Percentiles rank a stretch among this genome's conserved stretches.
Conservation (phyloP, 1,140 invertebrate genomes). For the Achatina immaculata region DNA sequence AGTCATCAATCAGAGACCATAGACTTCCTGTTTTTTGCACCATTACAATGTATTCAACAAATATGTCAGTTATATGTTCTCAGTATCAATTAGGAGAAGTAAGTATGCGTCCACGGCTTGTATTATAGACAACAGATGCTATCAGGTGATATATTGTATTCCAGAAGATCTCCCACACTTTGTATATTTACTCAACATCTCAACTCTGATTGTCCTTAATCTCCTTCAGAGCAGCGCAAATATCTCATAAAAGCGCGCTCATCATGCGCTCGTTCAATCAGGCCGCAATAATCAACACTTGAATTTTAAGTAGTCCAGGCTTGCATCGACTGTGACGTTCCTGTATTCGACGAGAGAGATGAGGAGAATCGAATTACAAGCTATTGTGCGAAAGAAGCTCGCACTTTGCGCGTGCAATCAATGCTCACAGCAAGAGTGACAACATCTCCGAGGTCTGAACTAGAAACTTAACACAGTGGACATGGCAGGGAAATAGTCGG, state of each 20-base stretch:
- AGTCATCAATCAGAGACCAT: no score
- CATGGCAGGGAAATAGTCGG: neutral
- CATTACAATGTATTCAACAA: no score
- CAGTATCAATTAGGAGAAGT: no score
- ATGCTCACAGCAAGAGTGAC: slow-evolving; percentile 10
- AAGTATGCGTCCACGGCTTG: neutral
- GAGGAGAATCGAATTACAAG: slow-evolving; percentile 5
- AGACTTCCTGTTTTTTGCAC: no score
- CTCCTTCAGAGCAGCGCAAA: neutral
- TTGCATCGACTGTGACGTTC: neutral
- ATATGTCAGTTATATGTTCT: no score
- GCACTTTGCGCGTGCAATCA: slow-evolving; percentile 16
- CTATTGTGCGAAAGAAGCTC: slow-evolving; percentile 8
- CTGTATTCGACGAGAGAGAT: slow-evolving; percentile 1
- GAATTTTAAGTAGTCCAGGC: neutral
- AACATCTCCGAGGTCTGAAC: neutral
- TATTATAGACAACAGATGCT: neutral
- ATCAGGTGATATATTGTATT: neutral
- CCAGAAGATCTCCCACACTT: neutral
- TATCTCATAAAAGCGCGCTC: neutral
- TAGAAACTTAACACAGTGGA: neutral
- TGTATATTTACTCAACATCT: neutral
- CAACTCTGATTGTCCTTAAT: neutral
- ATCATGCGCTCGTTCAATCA: neutral
- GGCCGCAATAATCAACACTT: neutral